Evolutionary conservation across 2,888 invertebrate genomes (phyloP).

Genomic region (Acanthoscelides obtectus): DNA sequence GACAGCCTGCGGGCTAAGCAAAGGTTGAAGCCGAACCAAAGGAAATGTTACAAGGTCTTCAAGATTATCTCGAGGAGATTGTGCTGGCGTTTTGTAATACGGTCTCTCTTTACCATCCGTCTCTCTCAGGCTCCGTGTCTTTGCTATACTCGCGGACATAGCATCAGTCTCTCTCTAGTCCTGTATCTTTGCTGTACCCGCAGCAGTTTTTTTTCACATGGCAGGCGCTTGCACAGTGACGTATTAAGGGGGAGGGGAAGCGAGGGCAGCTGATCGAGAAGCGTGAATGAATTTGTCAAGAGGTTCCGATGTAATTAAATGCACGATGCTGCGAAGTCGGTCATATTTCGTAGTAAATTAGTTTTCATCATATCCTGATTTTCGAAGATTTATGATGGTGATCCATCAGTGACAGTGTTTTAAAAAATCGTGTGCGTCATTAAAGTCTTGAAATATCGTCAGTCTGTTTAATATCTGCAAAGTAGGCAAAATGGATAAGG

Average conservation of each 20-base stretch:
- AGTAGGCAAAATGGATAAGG: too few relatives aligned
- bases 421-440: too few relatives aligned
- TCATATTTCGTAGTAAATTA: too few relatives aligned
- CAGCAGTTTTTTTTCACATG: background rate
- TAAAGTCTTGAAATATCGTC: too few relatives aligned
- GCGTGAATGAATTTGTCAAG: background rate
- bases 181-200: background rate
- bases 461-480: too few relatives aligned
- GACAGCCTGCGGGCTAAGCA: conserved; percentile 40
- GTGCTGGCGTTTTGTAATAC: conserved; percentile 38
- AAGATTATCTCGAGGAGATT: conserved; percentile 47
- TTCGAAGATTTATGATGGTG: too few relatives aligned
- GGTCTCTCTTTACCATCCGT: conserved; percentile 10
- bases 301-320: background rate
- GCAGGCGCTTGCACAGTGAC: background rate
- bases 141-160: too few relatives aligned
- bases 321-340: too few relatives aligned
- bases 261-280: background rate
- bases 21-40: conserved; percentile 41
- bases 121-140: conserved; percentile 26
- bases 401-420: too few relatives aligned
- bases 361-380: too few relatives aligned
- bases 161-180: too few relatives aligned
- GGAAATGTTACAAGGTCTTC: conserved; percentile 47
- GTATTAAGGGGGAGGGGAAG: background rate